Base-by-base conservation (phyloP, 2,888 invertebrate species). In the Drosophila hamatofila region DNA sequence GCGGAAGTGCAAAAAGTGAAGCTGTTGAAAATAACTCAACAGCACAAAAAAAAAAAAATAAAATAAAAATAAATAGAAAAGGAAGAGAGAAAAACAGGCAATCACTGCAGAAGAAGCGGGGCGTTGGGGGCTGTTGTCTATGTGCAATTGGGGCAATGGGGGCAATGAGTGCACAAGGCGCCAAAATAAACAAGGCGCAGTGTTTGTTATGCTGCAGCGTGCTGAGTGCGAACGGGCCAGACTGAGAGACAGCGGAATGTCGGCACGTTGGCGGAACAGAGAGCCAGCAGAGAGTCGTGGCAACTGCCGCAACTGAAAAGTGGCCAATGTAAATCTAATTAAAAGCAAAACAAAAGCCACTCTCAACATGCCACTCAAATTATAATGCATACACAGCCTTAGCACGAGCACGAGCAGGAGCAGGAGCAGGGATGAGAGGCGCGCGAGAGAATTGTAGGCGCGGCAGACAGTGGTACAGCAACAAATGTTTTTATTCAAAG, bases 301-400 rank as follows among this genome's bases (percentile, higher is more conserved):
- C 68, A 81, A 78, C 71, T 73, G 64, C 68, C 75, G 62, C 78
- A 86, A 72, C 90, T 89, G 90, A 83, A 83, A 87, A 87, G 87
- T 90, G 90, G 87, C 87, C 90, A 83, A 87, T 88, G 90, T 84
- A 89, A 90, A 87, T 90, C 87, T 87, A 87, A 87, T 87, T 87
- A 87, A 87, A 87, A 86, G 86, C 87, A 81, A 89, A 90, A 87
- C 87, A 87, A 87, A 87, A 90, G 90, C 89, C 73, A 85, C 87
- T 88, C 86, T 88, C 90, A 79, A 81, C 90, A 85, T 83, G 86
- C 90, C 90, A 83, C 84, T 84, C 84, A 84, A 84, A 89, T 84
- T 84, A 89, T 84, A 84, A 84, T 89, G 89, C 85, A 84, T 76
- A 78, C 67, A 84, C 48, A 59, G 48, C 52, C 42, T 21, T 41